Base-by-base conservation (phyloP, 2,888 invertebrate species). In the Encarsia formosa region DNA sequence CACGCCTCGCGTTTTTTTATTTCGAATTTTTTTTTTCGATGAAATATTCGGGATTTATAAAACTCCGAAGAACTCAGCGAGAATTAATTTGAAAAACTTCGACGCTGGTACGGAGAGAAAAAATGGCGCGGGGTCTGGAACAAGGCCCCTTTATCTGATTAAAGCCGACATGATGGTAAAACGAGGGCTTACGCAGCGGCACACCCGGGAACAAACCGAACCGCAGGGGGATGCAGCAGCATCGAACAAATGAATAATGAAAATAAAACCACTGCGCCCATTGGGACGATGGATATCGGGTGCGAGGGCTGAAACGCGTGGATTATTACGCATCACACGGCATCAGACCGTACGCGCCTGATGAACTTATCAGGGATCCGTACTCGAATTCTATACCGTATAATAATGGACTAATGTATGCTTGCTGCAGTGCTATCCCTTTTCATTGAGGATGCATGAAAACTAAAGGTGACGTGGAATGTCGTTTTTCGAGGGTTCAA, bases 171-270 rank as follows among this genome's bases (percentile, higher is more conserved):
- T 68, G n/a, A n/a, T n/a, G 67, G 68, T 70, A 70, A 71, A 69
- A 70, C 62, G 67, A 70, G 69, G 71, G 22, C 44, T 71, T 70
- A 70, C 64, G 65, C 67, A 71, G 68, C 63, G 57, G 34, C 34
- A 18, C 34, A 16, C 22, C 13, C n/a, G n/a, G 4, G 35, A 6
- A 13, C n/a, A 23, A 51, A 52, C 53, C 60, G 64, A 62, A 61
- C 59, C 61, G 59, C 65, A 68, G 67, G 66, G 63, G 62, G 52
- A n/a, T n/a, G n/a, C n/a, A n/a, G n/a, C n/a, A n/a, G n/a, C n/a
- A 55, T 54, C 63, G 67, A 66, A 69, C 70, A 71, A 71, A 71
- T 71, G 71, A 72, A 72, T 73, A 72, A 72, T 71, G 71, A 71
- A 73, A 73, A 71, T 70, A 71, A 70, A 72, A 71, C 69, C 70